Percentiles rank a stretch among this genome's conserved stretches.
Evolutionary conservation across 1,140 invertebrate species (phyloP).

Genomic region (Spodoptera litura): DNA sequence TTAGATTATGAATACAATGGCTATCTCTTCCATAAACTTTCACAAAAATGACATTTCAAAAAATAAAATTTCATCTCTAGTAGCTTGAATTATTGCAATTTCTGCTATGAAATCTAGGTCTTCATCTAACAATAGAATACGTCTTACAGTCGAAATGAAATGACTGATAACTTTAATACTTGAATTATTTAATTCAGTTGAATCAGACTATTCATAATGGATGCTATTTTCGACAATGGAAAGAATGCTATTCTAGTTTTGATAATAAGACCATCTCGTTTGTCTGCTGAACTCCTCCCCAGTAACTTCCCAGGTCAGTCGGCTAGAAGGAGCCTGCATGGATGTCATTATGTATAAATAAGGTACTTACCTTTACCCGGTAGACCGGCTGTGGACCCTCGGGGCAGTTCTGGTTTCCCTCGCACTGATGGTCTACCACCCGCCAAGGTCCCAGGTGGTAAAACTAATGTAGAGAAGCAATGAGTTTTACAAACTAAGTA

Average conservation of each 20-base stretch:
- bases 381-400: slow-evolving; percentile 75
- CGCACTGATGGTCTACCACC: slow-evolving; percentile 71
- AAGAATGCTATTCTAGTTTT: no score
- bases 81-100: no score
- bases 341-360: not conserved
- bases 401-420: slow-evolving; percentile 79
- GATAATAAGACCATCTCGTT: no score
- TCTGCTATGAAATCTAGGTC: not conserved
- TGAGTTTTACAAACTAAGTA: no score
- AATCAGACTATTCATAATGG: not conserved
- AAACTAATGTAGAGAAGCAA: slow-evolving; percentile 56
- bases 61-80: no score
- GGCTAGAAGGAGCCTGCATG: no score
- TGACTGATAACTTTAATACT: slow-evolving; percentile 19
- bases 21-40: no score
- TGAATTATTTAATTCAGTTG: slow-evolving; percentile 4
- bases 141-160: slow-evolving; percentile 11
- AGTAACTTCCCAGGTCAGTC: no score
- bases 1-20: no score
- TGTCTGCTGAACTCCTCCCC: no score
- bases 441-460: slow-evolving; percentile 71
- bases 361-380: slow-evolving; percentile 61
- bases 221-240: not conserved
- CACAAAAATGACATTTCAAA: no score
- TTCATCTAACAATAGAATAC: not conserved